Conservation (phyloP, 23 tunicate species). For the Halocynthia aurantium region DNA sequence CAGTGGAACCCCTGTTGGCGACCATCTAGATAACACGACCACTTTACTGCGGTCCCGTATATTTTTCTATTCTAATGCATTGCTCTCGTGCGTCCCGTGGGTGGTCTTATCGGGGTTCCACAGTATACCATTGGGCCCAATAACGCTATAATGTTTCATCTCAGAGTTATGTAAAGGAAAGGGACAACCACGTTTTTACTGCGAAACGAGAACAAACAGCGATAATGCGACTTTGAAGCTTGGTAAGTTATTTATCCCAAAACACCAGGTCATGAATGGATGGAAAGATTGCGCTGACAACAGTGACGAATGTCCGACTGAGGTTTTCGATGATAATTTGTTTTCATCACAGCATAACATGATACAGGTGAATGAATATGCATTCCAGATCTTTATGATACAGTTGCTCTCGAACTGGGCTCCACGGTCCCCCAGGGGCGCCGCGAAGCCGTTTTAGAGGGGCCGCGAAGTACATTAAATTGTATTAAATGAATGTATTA, state of each 20-base stretch:
- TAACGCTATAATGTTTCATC: not conserved
- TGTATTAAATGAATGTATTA: too few species aligned
- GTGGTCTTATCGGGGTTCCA: too few species aligned
- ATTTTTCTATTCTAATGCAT: too few species aligned
- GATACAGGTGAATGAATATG: conserved; percentile 38
- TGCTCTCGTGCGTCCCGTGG: too few species aligned
- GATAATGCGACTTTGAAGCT: not conserved
- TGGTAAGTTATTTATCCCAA: conserved; percentile 38
- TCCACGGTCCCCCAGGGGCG: too few species aligned
- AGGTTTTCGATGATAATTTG: conserved; percentile 35
- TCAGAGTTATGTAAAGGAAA: conserved; percentile 37
- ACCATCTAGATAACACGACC: too few species aligned
- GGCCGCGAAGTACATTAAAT: too few species aligned
- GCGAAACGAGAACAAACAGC: conserved; percentile 35
- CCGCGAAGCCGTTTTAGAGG: too few species aligned
- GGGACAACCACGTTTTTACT: conserved; percentile 39
- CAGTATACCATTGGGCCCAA: too few species aligned
- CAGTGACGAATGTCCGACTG: conserved; percentile 83
- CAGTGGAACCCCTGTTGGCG: too few species aligned
- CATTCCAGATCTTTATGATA: not conserved
- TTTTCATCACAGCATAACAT: conserved; percentile 48
- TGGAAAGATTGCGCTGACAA: conserved; percentile 60
- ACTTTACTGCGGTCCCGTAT: too few species aligned
- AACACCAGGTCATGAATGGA: conserved; percentile 26
- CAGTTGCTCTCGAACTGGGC: too few species aligned